Evolutionary conservation across 2,888 invertebrate species (phyloP).

Genomic region (Leptogaster cylindrica): DNA sequence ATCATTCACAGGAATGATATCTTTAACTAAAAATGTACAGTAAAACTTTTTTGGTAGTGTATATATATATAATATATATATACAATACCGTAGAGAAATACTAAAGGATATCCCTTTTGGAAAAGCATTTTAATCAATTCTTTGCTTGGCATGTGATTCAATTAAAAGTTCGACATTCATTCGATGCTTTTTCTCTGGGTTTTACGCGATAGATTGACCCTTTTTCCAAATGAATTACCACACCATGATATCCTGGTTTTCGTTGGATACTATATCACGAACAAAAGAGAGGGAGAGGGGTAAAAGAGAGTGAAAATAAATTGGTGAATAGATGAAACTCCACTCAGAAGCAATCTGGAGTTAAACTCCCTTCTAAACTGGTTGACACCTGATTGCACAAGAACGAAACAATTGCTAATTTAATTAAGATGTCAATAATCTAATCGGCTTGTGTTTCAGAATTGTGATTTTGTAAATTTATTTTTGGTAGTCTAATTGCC

Average conservation of each 20-base stretch:
- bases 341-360: too few relatives aligned
- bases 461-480: neutral
- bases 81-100: too few relatives aligned
- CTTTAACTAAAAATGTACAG: too few relatives aligned
- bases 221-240: conserved; percentile 45
- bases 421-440: conserved; percentile 33
- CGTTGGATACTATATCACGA: neutral
- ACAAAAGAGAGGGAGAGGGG: neutral
- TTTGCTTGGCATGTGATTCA: conserved; percentile 46
- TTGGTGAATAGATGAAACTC: too few relatives aligned
- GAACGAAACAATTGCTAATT: conserved; percentile 31
- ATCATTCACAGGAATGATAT: conserved; percentile 21
- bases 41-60: neutral
- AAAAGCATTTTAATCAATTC: conserved; percentile 44
- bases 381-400: conserved; percentile 37
- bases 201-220: conserved; percentile 42
- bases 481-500: neutral
- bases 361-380: too few relatives aligned
- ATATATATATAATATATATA: too few relatives aligned
- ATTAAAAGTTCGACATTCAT: conserved; percentile 47
- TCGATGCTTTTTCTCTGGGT: conserved; percentile 29
- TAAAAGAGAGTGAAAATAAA: too few relatives aligned
- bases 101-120: conserved; percentile 6
- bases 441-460: conserved; percentile 11
- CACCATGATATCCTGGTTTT: conserved; percentile 38